phyloP scores from a whole-genome alignment of 2,113 vertebrate species.

The Lepisosteus oculatus region DNA sequence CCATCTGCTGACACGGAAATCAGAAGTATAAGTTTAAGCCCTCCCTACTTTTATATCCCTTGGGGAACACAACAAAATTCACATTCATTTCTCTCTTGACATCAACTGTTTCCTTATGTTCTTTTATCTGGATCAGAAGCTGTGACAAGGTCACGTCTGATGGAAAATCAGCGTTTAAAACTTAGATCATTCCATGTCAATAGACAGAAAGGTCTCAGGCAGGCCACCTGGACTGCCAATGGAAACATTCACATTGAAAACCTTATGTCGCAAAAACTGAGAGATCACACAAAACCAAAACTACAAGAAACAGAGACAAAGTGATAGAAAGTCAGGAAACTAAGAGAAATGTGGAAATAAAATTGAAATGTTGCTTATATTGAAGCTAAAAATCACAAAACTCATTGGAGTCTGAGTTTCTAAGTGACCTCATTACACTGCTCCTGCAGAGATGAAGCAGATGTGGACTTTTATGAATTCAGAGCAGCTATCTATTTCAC shows the following conservation, averaged over 20 bases:
- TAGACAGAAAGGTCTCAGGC: constrained; percentile 26
- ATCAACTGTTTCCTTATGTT: constrained; percentile 25
- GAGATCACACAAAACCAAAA: neutral
- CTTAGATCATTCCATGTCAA: constrained; percentile 21
- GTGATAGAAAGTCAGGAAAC: neutral
- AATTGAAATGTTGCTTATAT: neutral
- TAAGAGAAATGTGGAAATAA: neutral
- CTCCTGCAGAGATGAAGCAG: no score
- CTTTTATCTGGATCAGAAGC: constrained; percentile 23
- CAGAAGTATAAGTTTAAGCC: constrained; percentile 55
- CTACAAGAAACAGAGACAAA: neutral
- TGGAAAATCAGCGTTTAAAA: constrained; percentile 24
- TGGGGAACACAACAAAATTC: constrained; percentile 28
- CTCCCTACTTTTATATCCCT: constrained; percentile 49
- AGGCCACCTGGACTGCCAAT: constrained; percentile 20
- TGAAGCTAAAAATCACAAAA: no score
- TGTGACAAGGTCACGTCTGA: constrained; percentile 25
- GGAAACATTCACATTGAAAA: constrained; percentile 28
- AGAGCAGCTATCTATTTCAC: no score
- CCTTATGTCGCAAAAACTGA: neutral
- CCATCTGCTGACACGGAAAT: constrained; percentile 70
- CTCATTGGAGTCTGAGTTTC: no score
- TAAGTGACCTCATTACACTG: no score
- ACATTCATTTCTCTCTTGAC: constrained; percentile 28
- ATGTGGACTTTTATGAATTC: no score